Evolutionary conservation across 2,888 invertebrate species (phyloP).

Genomic region (Nomada hirtipes): DNA sequence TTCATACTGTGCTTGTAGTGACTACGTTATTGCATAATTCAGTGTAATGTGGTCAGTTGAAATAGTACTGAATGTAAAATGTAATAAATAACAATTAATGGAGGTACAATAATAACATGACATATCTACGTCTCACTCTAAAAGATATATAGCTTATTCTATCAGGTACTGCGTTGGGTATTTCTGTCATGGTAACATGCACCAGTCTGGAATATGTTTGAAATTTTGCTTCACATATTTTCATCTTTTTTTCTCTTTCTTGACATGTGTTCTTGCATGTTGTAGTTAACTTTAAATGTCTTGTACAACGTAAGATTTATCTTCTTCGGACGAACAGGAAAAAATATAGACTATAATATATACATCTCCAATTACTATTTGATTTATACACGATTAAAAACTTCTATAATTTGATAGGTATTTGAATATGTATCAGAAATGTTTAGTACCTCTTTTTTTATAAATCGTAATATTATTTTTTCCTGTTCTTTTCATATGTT

Average conservation of each 20-base stretch:
- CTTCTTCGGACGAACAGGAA: slow-evolving; percentile 47
- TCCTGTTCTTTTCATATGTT: slow-evolving; percentile 30
- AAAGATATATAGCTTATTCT: slow-evolving; percentile 84
- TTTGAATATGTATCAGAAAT: slow-evolving; percentile 13
- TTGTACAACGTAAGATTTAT: slow-evolving; percentile 53
- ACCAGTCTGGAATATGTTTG: slow-evolving; percentile 81
- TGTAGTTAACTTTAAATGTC: slow-evolving; percentile 60
- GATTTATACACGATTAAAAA: slow-evolving; percentile 19
- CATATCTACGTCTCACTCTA: slow-evolving; percentile 82
- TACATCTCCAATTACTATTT: slow-evolving; percentile 26
- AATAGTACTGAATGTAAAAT: slow-evolving; percentile 80
- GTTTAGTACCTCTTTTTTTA: slow-evolving; percentile 10
- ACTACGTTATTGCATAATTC: slow-evolving; percentile 76
- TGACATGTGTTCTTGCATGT: slow-evolving; percentile 39
- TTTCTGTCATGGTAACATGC: slow-evolving; percentile 84
- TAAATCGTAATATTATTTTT: slow-evolving; percentile 35
- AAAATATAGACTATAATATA: slow-evolving; percentile 35
- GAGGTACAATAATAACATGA: slow-evolving; percentile 83
- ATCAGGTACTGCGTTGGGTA: slow-evolving; percentile 84
- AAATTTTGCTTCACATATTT: slow-evolving; percentile 57
- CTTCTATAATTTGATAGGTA: slow-evolving; percentile 17
- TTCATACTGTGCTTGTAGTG: slow-evolving; percentile 70
- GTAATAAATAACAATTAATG: slow-evolving; percentile 83
- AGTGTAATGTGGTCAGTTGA: slow-evolving; percentile 69
- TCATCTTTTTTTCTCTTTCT: slow-evolving; percentile 33